phyloP scores from a whole-genome alignment of 2,113 vertebrate species.

The Sphaerodactylus townsendi region DNA sequence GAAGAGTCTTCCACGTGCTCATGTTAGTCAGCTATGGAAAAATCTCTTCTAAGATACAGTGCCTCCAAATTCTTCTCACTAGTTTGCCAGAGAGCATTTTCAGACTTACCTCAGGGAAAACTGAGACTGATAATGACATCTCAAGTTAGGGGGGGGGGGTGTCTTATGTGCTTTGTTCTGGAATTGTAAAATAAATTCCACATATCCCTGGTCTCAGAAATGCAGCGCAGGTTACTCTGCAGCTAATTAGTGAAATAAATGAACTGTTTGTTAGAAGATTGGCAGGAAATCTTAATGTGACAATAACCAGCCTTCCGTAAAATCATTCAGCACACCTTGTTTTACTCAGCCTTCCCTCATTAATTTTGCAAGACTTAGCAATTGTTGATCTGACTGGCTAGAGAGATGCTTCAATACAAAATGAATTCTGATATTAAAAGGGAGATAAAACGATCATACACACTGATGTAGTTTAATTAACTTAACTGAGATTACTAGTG shows the following conservation, averaged over 20 bases:
- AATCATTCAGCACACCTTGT: slow-evolving; percentile 40
- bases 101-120: background rate
- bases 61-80: background rate
- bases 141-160: background rate
- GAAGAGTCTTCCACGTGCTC: too few species aligned
- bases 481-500: background rate
- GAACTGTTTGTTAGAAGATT: background rate
- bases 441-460: background rate
- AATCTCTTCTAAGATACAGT: too few species aligned
- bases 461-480: background rate
- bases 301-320: slow-evolving; percentile 26
- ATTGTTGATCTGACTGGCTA: background rate
- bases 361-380: slow-evolving; percentile 36
- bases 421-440: slow-evolving; percentile 44
- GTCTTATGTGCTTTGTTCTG: background rate
- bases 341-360: slow-evolving; percentile 44
- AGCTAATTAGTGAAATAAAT: background rate
- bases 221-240: rapidly evolving
- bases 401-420: slow-evolving; percentile 28
- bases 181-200: background rate
- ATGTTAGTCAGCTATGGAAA: too few species aligned
- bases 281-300: background rate
- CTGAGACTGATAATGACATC: background rate
- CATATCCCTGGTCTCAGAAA: background rate
- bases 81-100: rapidly evolving